A percentile compares a stretch with the other conserved stretches of the same genome.
These are phyloP conservation scores for Hippoglossus stenolepis DNA, from an alignment of 2,113 vertebrate genomes.

Conservation along the genomic window DNA sequence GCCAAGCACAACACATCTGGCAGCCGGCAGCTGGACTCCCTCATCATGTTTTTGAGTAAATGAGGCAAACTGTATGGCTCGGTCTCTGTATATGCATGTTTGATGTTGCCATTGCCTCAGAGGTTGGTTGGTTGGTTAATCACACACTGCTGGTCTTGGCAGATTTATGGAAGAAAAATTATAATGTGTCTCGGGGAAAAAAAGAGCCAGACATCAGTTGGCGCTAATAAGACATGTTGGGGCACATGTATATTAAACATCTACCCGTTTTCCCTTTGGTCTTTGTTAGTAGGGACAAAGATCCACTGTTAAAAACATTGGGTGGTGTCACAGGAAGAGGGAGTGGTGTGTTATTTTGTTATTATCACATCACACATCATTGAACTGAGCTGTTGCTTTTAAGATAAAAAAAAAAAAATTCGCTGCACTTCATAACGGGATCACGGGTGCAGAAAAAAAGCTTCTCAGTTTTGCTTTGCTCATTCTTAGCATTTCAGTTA, in stretches of 20 bases:
- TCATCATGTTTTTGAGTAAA: conserved; percentile 68
- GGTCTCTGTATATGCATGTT: conserved; percentile 70
- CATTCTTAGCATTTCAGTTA: background rate
- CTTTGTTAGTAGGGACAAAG: conserved; percentile 34
- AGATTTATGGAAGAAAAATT: conserved; percentile 80
- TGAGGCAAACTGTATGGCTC: conserved; percentile 67
- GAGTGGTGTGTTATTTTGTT: conserved; percentile 37
- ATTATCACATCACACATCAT: conserved; percentile 35
- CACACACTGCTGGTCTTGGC: conserved; percentile 74
- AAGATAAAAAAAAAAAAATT: background rate
- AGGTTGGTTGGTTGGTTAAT: conserved; percentile 76
- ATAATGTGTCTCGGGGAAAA: conserved; percentile 62
- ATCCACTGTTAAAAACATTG: conserved; percentile 21
- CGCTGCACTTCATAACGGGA: background rate
- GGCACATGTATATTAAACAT: conserved; percentile 54
- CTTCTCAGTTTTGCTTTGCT: background rate
- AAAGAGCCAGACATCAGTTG: conserved; percentile 61
- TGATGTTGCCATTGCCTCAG: conserved; percentile 79
- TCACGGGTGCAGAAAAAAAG: background rate
- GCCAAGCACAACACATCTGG: conserved; percentile 79
- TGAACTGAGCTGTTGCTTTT: conserved; percentile 13
- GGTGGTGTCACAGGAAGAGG: conserved; percentile 37
- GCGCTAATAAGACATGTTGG: conserved; percentile 65
- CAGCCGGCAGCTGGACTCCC: conserved; percentile 69
- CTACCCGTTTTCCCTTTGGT: conserved; percentile 27